Evolutionary conservation across 2,113 vertebrate genomes (phyloP).

Genomic region (Prunella fulvescens): DNA sequence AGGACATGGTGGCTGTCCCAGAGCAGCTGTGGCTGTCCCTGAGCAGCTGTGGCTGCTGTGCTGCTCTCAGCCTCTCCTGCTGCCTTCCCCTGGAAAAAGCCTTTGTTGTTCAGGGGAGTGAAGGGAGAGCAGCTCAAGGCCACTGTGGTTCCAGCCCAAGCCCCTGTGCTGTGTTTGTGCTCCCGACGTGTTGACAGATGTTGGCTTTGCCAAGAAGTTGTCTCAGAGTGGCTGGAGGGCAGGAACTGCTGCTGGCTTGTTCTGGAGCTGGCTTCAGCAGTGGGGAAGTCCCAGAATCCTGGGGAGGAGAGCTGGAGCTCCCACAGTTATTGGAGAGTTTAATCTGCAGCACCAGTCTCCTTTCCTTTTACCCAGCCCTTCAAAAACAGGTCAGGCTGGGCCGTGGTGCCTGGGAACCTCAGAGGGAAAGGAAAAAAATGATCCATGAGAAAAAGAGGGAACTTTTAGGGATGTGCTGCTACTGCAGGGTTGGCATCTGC

Average conservation of each 20-base stretch:
- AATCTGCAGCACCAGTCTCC: neutral
- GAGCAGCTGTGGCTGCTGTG: neutral
- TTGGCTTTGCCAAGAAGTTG: neutral
- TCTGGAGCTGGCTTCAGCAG: neutral
- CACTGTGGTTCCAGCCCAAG: neutral
- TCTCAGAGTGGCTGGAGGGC: neutral
- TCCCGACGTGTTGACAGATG: fast-evolving
- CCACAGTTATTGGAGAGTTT: neutral
- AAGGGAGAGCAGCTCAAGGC: neutral
- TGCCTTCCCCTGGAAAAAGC: neutral
- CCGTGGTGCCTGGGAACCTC: neutral
- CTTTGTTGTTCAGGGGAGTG: neutral
- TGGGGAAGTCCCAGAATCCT: neutral
- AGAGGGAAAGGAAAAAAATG: neutral
- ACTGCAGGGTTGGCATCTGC: neutral
- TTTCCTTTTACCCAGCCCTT: neutral
- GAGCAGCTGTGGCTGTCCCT: neutral
- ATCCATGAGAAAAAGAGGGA: neutral
- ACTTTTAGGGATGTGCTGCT: neutral
- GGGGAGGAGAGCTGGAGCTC: neutral
- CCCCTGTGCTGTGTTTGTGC: neutral
- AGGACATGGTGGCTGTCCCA: too few relatives aligned
- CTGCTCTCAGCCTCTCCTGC: neutral
- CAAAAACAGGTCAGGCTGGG: neutral
- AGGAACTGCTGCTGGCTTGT: neutral